Percentiles rank a stretch among this genome's conserved stretches.
phyloP scores from a whole-genome alignment of 2,888 invertebrate species.

The Phyllotreta striolata region DNA sequence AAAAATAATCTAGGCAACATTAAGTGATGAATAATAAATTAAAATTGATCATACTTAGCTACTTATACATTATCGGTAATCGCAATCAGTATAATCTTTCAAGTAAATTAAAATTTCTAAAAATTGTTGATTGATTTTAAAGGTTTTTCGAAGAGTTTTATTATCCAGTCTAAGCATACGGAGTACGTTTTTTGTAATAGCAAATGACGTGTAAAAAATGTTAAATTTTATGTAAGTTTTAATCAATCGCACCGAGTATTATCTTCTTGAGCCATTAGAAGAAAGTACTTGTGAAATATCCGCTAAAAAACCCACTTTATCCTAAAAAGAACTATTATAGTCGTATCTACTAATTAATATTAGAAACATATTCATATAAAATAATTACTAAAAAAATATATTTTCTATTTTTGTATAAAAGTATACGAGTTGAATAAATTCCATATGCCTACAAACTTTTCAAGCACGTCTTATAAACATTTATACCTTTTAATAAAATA shows the following conservation, averaged over 20 bases:
- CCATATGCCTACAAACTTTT: constrained; percentile 1
- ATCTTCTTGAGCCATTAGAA: constrained; percentile 44
- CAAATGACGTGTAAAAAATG: constrained; percentile 24
- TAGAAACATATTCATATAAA: background rate
- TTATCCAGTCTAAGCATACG: too few relatives aligned
- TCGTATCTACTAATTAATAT: constrained; percentile 4
- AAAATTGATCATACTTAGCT: too few relatives aligned
- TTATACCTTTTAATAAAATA: background rate
- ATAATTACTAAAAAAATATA: constrained; percentile 5
- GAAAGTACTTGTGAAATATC: constrained; percentile 29
- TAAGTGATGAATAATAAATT: too few relatives aligned
- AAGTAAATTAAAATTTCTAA: too few relatives aligned
- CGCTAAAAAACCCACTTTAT: constrained; percentile 22
- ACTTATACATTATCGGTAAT: too few relatives aligned
- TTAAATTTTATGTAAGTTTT: constrained; percentile 27
- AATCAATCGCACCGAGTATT: constrained; percentile 47
- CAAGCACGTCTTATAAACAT: background rate
- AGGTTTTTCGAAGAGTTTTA: too few relatives aligned
- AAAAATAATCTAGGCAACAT: too few relatives aligned
- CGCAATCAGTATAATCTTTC: too few relatives aligned
- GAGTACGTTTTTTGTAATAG: constrained; percentile 17
- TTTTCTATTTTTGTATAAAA: constrained; percentile 1
- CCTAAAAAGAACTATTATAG: constrained; percentile 11
- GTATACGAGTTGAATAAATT: background rate
- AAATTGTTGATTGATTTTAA: too few relatives aligned